Conservation (phyloP, 30 jellyfish, hydroid and myxozoan genomes). For the Morbakka virulenta region DNA sequence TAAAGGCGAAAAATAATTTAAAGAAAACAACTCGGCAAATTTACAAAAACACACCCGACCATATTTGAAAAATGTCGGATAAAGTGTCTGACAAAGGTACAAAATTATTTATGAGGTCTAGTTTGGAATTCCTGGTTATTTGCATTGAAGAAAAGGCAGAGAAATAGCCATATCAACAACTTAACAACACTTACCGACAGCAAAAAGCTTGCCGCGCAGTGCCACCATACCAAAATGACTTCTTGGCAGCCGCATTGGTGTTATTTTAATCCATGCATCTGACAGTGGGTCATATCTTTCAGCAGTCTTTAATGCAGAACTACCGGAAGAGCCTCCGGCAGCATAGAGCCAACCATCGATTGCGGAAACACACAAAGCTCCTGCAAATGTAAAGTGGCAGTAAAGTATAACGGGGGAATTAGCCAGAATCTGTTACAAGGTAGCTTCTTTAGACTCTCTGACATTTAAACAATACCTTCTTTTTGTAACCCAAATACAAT, state of each 20-base stretch:
- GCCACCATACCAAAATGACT: slow-evolving; percentile 76
- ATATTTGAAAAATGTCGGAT: too few species aligned
- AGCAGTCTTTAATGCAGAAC: slow-evolving; percentile 49
- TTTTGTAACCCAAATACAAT: too few species aligned
- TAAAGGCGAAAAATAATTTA: too few species aligned
- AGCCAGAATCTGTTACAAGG: not conserved
- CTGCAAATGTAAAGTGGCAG: slow-evolving; percentile 15
- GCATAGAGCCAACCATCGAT: slow-evolving; percentile 91
- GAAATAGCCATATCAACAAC: too few species aligned
- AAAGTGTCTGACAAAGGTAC: too few species aligned
- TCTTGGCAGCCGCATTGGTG: slow-evolving; percentile 81
- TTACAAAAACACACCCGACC: too few species aligned
- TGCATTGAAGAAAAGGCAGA: too few species aligned
- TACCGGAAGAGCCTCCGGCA: slow-evolving; percentile 67
- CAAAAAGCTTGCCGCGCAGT: slow-evolving; percentile 56
- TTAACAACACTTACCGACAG: slow-evolving; percentile 55
- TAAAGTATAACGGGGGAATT: not conserved
- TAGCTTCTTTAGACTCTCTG: too few species aligned
- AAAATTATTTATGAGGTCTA: too few species aligned
- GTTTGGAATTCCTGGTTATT: too few species aligned
- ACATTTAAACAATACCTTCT: too few species aligned
- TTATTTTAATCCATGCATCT: slow-evolving; percentile 64
- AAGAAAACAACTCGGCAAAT: too few species aligned
- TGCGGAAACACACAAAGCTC: slow-evolving; percentile 62
- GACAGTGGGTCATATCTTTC: slow-evolving; percentile 77